These are phyloP conservation scores for Polydesmus complanatus DNA, from an alignment of 2,888 invertebrate species.

Conservation along the genomic window DNA sequence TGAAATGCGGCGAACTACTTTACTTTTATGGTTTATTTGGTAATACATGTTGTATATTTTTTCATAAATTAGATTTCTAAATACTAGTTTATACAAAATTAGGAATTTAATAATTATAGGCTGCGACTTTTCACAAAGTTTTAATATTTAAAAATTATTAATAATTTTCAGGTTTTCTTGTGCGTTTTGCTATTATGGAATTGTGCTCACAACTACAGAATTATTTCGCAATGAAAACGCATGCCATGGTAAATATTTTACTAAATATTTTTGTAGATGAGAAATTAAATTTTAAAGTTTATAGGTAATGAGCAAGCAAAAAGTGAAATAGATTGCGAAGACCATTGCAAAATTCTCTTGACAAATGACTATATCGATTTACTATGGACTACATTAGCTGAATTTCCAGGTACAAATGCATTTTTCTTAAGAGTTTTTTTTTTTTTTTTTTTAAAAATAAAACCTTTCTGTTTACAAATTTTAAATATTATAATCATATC, in stretches of 20 bases:
- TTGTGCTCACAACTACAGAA: slow-evolving; percentile 88
- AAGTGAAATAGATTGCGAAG: slow-evolving; percentile 8
- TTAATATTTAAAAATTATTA: too few relatives aligned
- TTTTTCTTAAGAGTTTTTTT: too few relatives aligned
- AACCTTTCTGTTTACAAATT: too few relatives aligned
- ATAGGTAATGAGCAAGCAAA: slow-evolving; percentile 1
- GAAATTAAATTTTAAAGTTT: slow-evolving; percentile 5
- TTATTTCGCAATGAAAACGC: slow-evolving; percentile 53
- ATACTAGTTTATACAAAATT: too few relatives aligned
- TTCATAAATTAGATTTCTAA: too few relatives aligned
- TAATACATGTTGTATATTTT: too few relatives aligned
- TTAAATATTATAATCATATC: too few relatives aligned
- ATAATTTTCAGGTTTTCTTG: slow-evolving; percentile 76
- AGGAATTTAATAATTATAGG: too few relatives aligned
- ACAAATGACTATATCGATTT: slow-evolving; percentile 83
- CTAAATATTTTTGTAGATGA: not conserved
- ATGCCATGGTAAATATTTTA: slow-evolving; percentile 27
- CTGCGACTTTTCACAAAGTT: too few relatives aligned
- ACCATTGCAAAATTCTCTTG: slow-evolving; percentile 13
- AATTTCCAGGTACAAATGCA: slow-evolving; percentile 93
- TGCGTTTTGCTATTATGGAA: slow-evolving; percentile 88
- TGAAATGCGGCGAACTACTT: slow-evolving; percentile 65
- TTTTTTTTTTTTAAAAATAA: slow-evolving; percentile 13
- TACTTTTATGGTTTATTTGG: slow-evolving; percentile 89
- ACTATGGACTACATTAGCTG: slow-evolving; percentile 83